Evolutionary conservation across 2,113 vertebrate genomes (phyloP), one percentile per base, ranked within the genome.

Genomic region (Globicephala melas): DNA sequence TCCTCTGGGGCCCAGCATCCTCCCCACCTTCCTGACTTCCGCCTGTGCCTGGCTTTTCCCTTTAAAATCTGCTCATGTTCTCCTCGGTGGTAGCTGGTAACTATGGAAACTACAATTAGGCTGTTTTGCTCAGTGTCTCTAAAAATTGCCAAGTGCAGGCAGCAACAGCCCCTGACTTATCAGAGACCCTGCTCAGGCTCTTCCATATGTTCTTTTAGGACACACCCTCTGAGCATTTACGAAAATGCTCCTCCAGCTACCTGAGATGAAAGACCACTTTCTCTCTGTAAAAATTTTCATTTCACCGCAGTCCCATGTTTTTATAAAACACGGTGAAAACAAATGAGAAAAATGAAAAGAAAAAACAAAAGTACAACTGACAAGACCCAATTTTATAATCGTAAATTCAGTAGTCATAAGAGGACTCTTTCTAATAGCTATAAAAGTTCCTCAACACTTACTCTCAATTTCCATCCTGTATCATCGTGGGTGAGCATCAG

Each of bases 61-160:
- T 97, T 96, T 94, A 96, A 97, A 93, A 91, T 93, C 80, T 89
- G 80, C 31, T 97, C 84, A 21, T 63, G 50, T 95, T 93, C 82
- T 96, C 67, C 11, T 88, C 31, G 7, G 95, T 74, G 88, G 76
- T 92, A 68, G 80, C 95, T 97, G 96, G 98, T 98, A 97, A 97
- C 98, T 89, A 98, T 98, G 96, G 98, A 96, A 98, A 98, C 98
- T 73, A 92, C 95, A 98, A 97, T 98, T 98, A 98, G 92, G 63
- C 71, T 97, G 89, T 89, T 98, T 97, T 95, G 85, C 94, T 96
- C 91, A 62, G 38, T 92, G 96, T 95, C 95, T 95, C 95, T 95
- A 97, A 97, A 98, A 97, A 97, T 96, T 97, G 94, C 96, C 95
- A 79, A 86, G 89, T 65, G 89, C 96, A 93, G 96, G 38, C 63